Percentiles rank a stretch among this genome's conserved stretches.
Evolutionary conservation across 2,113 vertebrate genomes (phyloP).

Genomic region (Potamarius usumacintae): DNA sequence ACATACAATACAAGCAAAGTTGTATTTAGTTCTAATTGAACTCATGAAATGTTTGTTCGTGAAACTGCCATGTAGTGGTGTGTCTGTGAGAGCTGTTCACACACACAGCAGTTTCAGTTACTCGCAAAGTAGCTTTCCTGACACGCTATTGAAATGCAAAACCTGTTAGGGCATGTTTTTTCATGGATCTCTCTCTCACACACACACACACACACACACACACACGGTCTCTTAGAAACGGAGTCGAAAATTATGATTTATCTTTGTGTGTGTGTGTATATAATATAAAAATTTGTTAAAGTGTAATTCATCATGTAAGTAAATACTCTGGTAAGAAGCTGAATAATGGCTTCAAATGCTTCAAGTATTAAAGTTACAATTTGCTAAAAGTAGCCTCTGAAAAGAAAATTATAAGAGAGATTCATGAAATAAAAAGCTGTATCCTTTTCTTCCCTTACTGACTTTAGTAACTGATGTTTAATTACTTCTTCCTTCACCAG

Average conservation of each 20-base stretch:
- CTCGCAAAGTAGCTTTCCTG: not conserved
- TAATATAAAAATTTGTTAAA: not conserved
- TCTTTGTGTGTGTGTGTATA: too few species aligned
- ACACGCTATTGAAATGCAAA: slow-evolving; percentile 5
- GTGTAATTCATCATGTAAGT: not conserved
- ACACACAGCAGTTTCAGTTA: not conserved
- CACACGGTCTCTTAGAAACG: not conserved
- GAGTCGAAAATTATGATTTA: not conserved
- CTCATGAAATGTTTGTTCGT: not conserved
- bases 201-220: not conserved
- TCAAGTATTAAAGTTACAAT: not conserved
- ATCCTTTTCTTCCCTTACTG: not conserved
- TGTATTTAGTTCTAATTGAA: not conserved
- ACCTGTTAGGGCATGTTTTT: slow-evolving; percentile 32
- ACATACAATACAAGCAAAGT: not conserved
- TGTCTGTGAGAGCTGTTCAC: not conserved
- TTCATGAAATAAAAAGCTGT: not conserved
- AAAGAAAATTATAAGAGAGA: not conserved
- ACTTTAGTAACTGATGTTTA: not conserved
- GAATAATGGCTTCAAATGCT: too few species aligned
- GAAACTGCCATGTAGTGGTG: not conserved
- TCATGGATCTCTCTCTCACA: not conserved
- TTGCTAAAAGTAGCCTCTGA: not conserved
- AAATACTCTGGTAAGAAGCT: not conserved
- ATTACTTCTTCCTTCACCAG: not conserved